Evolutionary conservation across 92 coral and sea anemone species (phyloP), one percentile per base, ranked within the genome.

Genomic region (Epizoanthus stellaris): DNA sequence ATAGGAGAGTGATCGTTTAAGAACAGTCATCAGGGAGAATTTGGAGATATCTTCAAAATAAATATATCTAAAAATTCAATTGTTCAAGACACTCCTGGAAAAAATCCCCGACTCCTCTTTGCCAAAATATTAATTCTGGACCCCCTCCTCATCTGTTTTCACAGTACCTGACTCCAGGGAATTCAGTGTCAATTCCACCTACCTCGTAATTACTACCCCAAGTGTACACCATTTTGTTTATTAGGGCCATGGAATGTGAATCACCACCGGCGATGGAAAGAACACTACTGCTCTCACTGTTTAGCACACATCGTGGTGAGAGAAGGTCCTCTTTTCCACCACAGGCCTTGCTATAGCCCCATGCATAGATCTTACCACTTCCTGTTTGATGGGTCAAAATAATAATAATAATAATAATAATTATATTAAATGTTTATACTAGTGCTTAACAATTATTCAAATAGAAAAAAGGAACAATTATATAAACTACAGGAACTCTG

Each of bases 341-440:
- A 88, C 94, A 94, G 57, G 99, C 99, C 59, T 97, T 97, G 39
- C 99, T 88, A 70, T 97, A 97, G 43, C 99, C 99, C 99, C 99
- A 97, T 3, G 93, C 96, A 88, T 91, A 90, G 17, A 94, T 86
- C 43, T 58, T 58, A 59, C 99, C 98, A 84, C 75, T 75, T 57
- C 87, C 99, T 97, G 82, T 49, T 49, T 79, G 43, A 4, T 12
- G 47, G 63, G 36, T 30, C 19, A 39, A 64, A 47, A 66, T 0
- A 65, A 6, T 17, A 20, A 3, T 21, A 34, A 77, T 56, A 43
- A 36, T 15, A 20, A 63, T n/a, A 6, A 19, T 20, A 49, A 21
- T 30, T 30, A 30, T 30, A 30, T 30, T 30, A 30, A 30, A 30
- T 30, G 34, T 30, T 30, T 30, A 30, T 30, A 30, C 34, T 30